Evolutionary conservation across 1,140 invertebrate species (phyloP).

Genomic region (Microplitis demolitor): DNA sequence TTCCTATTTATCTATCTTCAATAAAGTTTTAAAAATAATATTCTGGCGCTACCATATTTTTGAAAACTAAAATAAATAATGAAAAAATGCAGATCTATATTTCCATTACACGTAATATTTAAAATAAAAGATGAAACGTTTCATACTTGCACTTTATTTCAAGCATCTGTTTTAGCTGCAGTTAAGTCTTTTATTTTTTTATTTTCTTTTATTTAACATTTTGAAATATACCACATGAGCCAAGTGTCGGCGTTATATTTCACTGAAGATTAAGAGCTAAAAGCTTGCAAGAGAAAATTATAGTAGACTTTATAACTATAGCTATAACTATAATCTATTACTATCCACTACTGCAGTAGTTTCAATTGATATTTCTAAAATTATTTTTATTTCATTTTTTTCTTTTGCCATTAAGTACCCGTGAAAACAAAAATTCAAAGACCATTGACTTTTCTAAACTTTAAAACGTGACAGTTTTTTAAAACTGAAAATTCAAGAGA

Average conservation of each 20-base stretch:
- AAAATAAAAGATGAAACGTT: slow-evolving; percentile 13
- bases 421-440: too few species aligned
- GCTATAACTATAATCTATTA: not conserved
- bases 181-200: not conserved
- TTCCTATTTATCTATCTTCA: too few species aligned
- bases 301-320: not conserved
- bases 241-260: not conserved
- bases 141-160: slow-evolving; percentile 7
- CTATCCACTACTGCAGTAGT: too few species aligned
- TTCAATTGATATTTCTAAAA: too few species aligned
- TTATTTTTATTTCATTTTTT: too few species aligned
- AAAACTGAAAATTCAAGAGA: too few species aligned
- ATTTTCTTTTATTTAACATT: not conserved
- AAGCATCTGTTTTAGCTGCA: slow-evolving; percentile 3
- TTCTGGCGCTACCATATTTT: not conserved
- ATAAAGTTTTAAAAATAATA: too few species aligned
- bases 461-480: too few species aligned
- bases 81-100: not conserved
- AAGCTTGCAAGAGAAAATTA: not conserved
- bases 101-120: not conserved
- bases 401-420: too few species aligned
- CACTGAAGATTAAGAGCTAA: not conserved
- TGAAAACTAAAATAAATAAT: not conserved
- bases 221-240: not conserved
- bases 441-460: too few species aligned